phyloP scores from a whole-genome alignment of 1,140 invertebrate genomes.

The Heliconius congener region DNA sequence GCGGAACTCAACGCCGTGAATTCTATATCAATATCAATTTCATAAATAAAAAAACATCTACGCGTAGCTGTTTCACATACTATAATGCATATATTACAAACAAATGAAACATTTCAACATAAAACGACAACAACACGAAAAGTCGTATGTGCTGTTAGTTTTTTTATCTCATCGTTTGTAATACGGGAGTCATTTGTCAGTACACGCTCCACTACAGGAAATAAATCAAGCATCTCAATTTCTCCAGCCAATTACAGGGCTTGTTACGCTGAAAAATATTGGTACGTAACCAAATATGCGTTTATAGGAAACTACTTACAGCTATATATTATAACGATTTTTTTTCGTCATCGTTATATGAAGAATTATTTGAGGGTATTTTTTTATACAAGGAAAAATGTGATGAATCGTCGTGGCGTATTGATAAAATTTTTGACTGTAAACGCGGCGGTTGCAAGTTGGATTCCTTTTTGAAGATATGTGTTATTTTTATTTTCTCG shows the following conservation, averaged over 20 bases:
- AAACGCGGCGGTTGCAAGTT: no score
- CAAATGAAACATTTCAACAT: not conserved
- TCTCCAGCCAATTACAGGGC: conserved; percentile 69
- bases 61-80: not conserved
- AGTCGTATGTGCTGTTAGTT: conserved; percentile 14
- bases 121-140: not conserved
- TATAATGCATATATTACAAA: not conserved
- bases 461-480: no score
- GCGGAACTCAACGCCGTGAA: no score
- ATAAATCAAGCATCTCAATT: conserved; percentile 67
- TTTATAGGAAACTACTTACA: not conserved
- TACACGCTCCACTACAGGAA: conserved; percentile 44
- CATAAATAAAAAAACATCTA: not conserved
- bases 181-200: conserved; percentile 58
- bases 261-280: conserved; percentile 75
- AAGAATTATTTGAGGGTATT: no score
- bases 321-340: not conserved
- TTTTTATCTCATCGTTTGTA: conserved; percentile 41
- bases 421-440: no score
- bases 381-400: no score
- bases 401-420: no score
- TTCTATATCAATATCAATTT: not conserved
- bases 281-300: conserved; percentile 43
- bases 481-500: no score
- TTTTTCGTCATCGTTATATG: no score